A percentile compares a stretch with the other conserved stretches of the same genome.
These are phyloP conservation scores for Leptocoma aspasia DNA, from an alignment of 2,113 vertebrate genomes.

Conservation along the genomic window DNA sequence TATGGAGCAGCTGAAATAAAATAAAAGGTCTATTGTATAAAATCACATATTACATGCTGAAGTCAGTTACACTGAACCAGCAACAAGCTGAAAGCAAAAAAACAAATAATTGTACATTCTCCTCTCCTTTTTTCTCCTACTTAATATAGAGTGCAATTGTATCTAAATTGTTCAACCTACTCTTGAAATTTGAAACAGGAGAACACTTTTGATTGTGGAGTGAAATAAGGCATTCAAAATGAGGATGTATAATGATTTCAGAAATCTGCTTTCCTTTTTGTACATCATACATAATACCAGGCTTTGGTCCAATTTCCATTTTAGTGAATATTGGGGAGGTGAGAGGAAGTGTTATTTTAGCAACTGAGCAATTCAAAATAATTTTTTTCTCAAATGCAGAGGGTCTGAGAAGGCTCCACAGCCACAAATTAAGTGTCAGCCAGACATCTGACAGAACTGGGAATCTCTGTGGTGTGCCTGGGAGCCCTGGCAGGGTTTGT, in stretches of 20 bases:
- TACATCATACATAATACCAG: not conserved
- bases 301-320: slow-evolving; percentile 27
- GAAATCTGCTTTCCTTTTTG: not conserved
- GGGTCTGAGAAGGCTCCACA: not conserved
- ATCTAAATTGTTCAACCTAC: not conserved
- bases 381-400: not conserved
- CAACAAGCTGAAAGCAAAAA: not conserved
- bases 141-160: not conserved
- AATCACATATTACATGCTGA: not conserved
- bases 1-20: not conserved
- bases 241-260: not conserved
- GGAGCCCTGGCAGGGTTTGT: not conserved
- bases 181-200: not conserved
- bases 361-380: not conserved
- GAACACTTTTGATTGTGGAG: not conserved
- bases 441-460: not conserved
- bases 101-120: not conserved
- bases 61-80: not conserved
- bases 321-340: not conserved
- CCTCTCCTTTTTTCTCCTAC: not conserved
- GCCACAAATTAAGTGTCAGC: not conserved
- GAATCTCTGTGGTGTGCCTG: not conserved
- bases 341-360: slow-evolving; percentile 22
- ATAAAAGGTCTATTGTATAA: not conserved
- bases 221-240: slow-evolving; percentile 7